Evolutionary conservation across 2,888 invertebrate species (phyloP), one percentile per base, ranked within the genome.

Genomic region (Apamea monoglypha): DNA sequence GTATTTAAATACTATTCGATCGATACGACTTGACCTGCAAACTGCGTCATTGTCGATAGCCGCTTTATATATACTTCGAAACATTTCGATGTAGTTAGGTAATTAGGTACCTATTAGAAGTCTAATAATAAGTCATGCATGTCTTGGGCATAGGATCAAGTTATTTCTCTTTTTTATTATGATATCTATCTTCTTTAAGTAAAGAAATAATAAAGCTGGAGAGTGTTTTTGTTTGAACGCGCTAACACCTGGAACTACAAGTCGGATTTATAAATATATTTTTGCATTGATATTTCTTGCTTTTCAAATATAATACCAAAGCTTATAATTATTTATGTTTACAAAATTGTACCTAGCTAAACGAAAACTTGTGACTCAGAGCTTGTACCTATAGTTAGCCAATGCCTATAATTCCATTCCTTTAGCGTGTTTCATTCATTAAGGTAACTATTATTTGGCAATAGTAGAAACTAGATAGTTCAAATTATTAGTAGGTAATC

Each of bases 331-430:
- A 1, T 63, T 32, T 64, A 32, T 10, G 36, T 36, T 36, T 64
- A 64, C 21, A 64, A 64, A 36, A 36, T 12, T 36, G 36, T 64
- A 16, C 1, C 16, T n/a, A 68, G 18, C 0, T 67, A 18, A 50
- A 7, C 32, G 14, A 32, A 25, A 36, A 36, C 25, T 25, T 16
- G 29, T 75, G 78, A 40, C 40, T 40, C 67, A 50, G 25, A 67
- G 18, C 14, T 16, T 16, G 16, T 44, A 40, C 40, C 40, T 6
- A n/a, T 2, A 69, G 18, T 40, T 63, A 53, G 63, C 16, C 14
- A 70, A 63, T 21, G 14, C 59, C 36, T 56, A 18, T 6, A 68
- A 63, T 78, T 50, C 32, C n/a, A 69, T 68, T 78, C 5, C 78
- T 76, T 2, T 68, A 40, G 10, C 47, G 6, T n/a, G 44, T n/a